Percentiles rank a stretch among this genome's conserved stretches.
Conservation (phyloP, 2,797 vertebrate species). For the Rallus crepitans region DNA sequence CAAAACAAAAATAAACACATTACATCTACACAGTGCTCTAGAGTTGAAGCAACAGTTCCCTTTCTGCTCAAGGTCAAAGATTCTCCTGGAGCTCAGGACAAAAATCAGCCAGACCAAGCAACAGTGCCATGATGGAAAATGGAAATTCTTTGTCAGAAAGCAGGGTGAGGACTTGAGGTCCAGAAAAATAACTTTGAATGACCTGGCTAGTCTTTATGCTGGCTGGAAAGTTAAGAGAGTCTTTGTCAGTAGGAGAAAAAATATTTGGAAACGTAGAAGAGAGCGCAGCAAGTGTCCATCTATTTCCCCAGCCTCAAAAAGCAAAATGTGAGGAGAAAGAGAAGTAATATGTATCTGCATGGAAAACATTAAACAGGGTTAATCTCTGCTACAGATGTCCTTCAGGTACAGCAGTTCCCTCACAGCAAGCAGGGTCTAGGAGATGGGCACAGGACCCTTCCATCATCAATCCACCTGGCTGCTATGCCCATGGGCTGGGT, state of each 20-base stretch:
- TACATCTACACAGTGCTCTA: neutral
- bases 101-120: conserved; percentile 22
- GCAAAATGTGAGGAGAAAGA: neutral
- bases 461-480: accelerated
- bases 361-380: neutral
- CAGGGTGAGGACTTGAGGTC: neutral
- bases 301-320: neutral
- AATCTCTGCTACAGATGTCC: neutral
- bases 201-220: neutral
- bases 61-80: neutral
- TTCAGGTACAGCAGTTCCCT: neutral
- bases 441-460: neutral
- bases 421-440: neutral
- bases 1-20: neutral
- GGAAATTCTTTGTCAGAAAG: conserved; percentile 9
- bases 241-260: neutral
- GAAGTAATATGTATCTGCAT: neutral
- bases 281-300: neutral
- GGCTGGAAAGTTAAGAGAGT: neutral
- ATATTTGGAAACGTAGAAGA: neutral
- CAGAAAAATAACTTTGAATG: neutral
- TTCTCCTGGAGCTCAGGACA: neutral
- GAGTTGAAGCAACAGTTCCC: neutral
- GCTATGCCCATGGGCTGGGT: no score
- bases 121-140: neutral